A percentile compares a stretch with the other conserved stretches of the same genome.
Conservation (phyloP, 2,888 invertebrate species). For the Formica aserva region DNA sequence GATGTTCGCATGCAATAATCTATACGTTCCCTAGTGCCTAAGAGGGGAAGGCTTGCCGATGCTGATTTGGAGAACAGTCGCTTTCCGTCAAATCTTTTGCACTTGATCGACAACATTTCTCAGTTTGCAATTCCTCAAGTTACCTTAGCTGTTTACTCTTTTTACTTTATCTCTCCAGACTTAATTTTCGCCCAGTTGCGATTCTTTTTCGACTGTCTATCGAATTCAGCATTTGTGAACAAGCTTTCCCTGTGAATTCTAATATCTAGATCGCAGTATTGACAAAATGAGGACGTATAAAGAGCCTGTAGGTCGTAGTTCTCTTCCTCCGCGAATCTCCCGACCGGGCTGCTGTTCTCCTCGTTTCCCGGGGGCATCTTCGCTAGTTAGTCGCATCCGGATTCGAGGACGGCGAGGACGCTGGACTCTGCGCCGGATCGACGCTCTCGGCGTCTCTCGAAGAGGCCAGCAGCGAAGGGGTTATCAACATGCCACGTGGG, state of each 20-base stretch:
- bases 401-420: slow-evolving; percentile 80
- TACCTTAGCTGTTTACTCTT: background rate
- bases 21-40: slow-evolving; percentile 63
- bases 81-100: background rate
- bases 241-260: slow-evolving; percentile 59
- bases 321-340: slow-evolving; percentile 32
- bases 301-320: slow-evolving; percentile 56
- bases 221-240: slow-evolving; percentile 35
- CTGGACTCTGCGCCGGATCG: slow-evolving; percentile 73
- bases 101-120: background rate
- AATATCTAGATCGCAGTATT: slow-evolving; percentile 71
- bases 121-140: background rate
- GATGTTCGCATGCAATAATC: slow-evolving; percentile 74
- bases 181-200: background rate
- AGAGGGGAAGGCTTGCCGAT: slow-evolving; percentile 46
- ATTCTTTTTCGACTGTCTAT: slow-evolving; percentile 3
- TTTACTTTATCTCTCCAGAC: background rate
- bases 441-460: slow-evolving; percentile 51
- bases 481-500: slow-evolving; percentile 86
- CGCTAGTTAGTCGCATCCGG: slow-evolving; percentile 79
- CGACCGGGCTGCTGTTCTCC: slow-evolving; percentile 24
- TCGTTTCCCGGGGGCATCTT: slow-evolving; percentile 65
- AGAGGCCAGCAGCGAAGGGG: slow-evolving; percentile 75
- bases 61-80: slow-evolving; percentile 55
- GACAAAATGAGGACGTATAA: slow-evolving; percentile 81